phyloP scores from a whole-genome alignment of 1,140 invertebrate genomes.

The Sinella curviseta region DNA sequence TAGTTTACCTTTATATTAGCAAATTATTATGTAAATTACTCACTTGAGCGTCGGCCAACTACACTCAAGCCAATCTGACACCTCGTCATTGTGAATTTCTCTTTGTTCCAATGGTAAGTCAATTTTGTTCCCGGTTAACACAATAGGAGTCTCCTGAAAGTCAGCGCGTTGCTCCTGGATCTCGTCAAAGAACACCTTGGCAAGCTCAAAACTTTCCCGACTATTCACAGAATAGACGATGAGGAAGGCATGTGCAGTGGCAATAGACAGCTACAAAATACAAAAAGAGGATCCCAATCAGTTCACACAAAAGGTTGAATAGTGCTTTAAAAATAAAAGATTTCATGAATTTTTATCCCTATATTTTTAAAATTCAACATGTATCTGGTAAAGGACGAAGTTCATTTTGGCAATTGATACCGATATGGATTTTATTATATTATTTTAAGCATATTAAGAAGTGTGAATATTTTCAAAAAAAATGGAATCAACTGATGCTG shows the following conservation, averaged over 20 bases:
- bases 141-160: slow-evolving; percentile 52
- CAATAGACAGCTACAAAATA: slow-evolving; percentile 84
- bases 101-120: slow-evolving; percentile 28
- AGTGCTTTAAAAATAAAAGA: too few species aligned
- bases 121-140: slow-evolving; percentile 42
- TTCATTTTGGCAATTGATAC: too few species aligned
- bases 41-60: slow-evolving; percentile 71
- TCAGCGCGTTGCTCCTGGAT: slow-evolving; percentile 59
- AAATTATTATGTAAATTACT: slow-evolving; percentile 31
- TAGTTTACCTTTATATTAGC: neutral
- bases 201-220: slow-evolving; percentile 61
- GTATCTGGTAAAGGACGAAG: too few species aligned
- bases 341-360: too few species aligned
- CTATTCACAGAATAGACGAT: slow-evolving; percentile 86
- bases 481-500: too few species aligned
- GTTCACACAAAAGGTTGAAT: too few species aligned
- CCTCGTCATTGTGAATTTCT: slow-evolving; percentile 73
- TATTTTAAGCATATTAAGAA: too few species aligned
- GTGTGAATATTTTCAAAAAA: too few species aligned
- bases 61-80: slow-evolving; percentile 76
- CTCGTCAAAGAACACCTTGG: slow-evolving; percentile 52
- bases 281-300: too few species aligned
- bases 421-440: too few species aligned
- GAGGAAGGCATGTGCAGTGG: slow-evolving; percentile 85
- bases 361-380: too few species aligned